phyloP scores from a whole-genome alignment of 2,113 vertebrate species.

The Castor canadensis region DNA sequence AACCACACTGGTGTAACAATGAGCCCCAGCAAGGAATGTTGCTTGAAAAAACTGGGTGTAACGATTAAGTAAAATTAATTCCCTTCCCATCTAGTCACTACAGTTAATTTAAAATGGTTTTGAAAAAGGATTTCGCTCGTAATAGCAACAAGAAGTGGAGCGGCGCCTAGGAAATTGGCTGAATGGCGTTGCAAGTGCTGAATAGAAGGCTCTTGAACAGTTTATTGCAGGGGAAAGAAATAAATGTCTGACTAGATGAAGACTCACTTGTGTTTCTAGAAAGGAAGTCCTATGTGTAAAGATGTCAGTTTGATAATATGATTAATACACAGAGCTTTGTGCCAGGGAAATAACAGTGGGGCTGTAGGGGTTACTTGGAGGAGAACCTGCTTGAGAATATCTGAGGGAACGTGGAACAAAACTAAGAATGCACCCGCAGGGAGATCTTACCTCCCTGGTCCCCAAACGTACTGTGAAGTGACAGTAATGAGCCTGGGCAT shows the following conservation, averaged over 20 bases:
- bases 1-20: not conserved
- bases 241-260: not conserved
- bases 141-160: not conserved
- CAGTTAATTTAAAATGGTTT: not conserved
- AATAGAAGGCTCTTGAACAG: not conserved
- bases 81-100: too few species aligned
- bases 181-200: not conserved
- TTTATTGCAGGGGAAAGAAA: not conserved
- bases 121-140: not conserved
- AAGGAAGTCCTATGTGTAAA: not conserved
- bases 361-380: not conserved
- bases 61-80: not conserved
- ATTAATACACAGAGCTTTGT: not conserved
- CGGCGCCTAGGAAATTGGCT: not conserved
- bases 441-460: not conserved
- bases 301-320: not conserved
- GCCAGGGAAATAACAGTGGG: not conserved
- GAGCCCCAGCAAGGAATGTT: not conserved
- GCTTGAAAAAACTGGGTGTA: not conserved
- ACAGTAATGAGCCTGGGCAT: not conserved
- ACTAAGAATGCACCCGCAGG: not conserved
- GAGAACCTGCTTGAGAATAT: not conserved
- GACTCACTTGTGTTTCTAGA: not conserved
- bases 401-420: not conserved
- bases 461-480: rapidly evolving